phyloP scores from a whole-genome alignment of 2,888 invertebrate species.

The Cybosia mesomella region DNA sequence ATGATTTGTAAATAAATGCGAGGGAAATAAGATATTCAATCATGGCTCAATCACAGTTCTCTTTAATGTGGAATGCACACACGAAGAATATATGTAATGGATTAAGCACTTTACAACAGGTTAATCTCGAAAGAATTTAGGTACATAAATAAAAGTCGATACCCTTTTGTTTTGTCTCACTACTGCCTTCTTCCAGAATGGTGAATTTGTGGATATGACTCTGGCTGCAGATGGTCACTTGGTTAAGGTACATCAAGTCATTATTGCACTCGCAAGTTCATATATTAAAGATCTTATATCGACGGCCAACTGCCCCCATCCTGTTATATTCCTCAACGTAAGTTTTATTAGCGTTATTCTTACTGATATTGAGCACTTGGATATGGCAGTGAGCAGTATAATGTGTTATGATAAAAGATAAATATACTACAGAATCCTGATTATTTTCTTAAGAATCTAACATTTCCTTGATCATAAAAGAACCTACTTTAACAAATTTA shows the following conservation, averaged over 20 bases:
- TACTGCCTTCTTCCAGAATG: constrained; percentile 65
- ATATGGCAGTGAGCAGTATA: background rate
- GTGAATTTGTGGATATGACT: constrained; percentile 83
- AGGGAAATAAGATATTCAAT: constrained; percentile 1
- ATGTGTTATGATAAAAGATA: background rate
- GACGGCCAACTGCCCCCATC: constrained; percentile 75
- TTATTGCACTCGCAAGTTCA: constrained; percentile 81
- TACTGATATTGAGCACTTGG: background rate
- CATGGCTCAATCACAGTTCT: constrained; percentile 68
- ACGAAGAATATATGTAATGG: constrained; percentile 69
- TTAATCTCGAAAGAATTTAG: constrained; percentile 35
- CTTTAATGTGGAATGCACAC: constrained; percentile 71
- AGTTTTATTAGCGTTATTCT: constrained; percentile 44
- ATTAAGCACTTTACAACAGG: constrained; percentile 72
- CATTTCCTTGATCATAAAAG: too few relatives aligned
- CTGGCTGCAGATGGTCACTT: constrained; percentile 80
- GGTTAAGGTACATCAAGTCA: constrained; percentile 81
- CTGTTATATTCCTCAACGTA: constrained; percentile 81
- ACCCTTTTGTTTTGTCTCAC: background rate
- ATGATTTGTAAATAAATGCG: constrained; percentile 7
- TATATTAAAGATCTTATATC: constrained; percentile 78
- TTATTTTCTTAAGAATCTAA: too few relatives aligned
- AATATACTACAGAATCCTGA: background rate
- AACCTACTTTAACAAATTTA: too few relatives aligned
- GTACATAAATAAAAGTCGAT: constrained; percentile 16